Percentiles rank a stretch among this genome's conserved stretches.
phyloP scores from a whole-genome alignment of 2,113 vertebrate species.

The Phaethon lepturus region DNA sequence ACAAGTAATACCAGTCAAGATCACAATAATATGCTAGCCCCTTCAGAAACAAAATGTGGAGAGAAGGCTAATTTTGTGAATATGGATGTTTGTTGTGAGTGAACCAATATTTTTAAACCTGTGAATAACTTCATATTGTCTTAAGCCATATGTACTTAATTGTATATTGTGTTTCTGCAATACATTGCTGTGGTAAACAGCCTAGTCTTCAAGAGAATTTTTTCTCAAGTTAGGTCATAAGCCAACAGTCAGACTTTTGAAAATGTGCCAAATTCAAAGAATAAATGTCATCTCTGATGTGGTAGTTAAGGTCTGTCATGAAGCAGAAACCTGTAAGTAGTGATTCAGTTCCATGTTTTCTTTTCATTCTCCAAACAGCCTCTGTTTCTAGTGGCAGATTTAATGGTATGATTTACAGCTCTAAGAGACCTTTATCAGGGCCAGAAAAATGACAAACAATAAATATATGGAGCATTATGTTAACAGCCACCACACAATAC shows the following conservation, averaged over 20 bases:
- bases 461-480: constrained; percentile 85
- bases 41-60: not conserved
- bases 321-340: constrained; percentile 77
- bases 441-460: constrained; percentile 91
- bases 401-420: constrained; percentile 89
- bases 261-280: constrained; percentile 75
- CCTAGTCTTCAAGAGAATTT: not conserved
- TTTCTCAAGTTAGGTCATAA: constrained; percentile 64
- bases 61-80: not conserved
- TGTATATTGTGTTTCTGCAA: not conserved
- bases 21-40: not conserved
- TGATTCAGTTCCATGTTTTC: constrained; percentile 78
- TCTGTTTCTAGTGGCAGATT: constrained; percentile 83
- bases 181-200: not conserved
- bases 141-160: not conserved
- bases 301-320: constrained; percentile 77
- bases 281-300: constrained; percentile 82
- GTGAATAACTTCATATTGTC: not conserved
- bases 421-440: constrained; percentile 79
- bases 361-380: constrained; percentile 69
- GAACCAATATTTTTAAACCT: not conserved
- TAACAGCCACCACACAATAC: constrained; percentile 84
- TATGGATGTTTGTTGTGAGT: not conserved
- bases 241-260: constrained; percentile 72
- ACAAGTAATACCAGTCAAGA: not conserved